Percentiles rank a stretch among this genome's conserved stretches.
phyloP scores from a whole-genome alignment of 2,888 invertebrate genomes.

The Lottia scabra region DNA sequence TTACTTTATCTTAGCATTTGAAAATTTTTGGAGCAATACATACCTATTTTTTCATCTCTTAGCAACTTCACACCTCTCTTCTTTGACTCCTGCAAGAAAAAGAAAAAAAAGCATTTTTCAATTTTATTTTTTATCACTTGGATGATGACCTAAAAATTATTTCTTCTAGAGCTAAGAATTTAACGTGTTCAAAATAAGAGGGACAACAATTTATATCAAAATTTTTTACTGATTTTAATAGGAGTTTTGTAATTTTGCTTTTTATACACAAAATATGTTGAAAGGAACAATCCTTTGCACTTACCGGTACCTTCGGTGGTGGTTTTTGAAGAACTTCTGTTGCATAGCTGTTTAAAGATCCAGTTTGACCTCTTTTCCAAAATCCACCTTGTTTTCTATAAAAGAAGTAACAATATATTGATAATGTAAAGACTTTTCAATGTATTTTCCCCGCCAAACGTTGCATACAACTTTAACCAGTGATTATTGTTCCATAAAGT shows the following conservation, averaged over 20 bases:
- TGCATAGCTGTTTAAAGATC: constrained; percentile 61
- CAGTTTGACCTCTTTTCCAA: constrained; percentile 63
- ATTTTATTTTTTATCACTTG: no score
- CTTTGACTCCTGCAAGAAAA: constrained; percentile 36
- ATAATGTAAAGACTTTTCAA: no score
- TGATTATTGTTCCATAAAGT: no score
- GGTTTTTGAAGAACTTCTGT: constrained; percentile 55
- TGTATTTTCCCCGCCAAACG: neutral
- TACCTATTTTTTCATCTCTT: constrained; percentile 62
- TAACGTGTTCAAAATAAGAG: no score
- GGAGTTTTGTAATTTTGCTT: no score
- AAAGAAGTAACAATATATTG: constrained; percentile 15
- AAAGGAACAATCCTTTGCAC: no score
- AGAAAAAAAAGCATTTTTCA: no score
- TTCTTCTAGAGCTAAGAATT: no score
- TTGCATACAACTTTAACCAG: neutral
- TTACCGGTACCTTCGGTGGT: neutral
- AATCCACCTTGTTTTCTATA: constrained; percentile 61
- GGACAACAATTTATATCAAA: no score
- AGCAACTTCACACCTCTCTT: constrained; percentile 57
- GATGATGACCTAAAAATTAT: neutral
- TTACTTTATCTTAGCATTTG: no score
- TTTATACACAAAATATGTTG: no score
- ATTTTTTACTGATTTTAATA: no score
- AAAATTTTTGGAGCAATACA: constrained; percentile 3